Conservation (phyloP, 2,113 vertebrate species). For the Neomonachus schauinslandi region DNA sequence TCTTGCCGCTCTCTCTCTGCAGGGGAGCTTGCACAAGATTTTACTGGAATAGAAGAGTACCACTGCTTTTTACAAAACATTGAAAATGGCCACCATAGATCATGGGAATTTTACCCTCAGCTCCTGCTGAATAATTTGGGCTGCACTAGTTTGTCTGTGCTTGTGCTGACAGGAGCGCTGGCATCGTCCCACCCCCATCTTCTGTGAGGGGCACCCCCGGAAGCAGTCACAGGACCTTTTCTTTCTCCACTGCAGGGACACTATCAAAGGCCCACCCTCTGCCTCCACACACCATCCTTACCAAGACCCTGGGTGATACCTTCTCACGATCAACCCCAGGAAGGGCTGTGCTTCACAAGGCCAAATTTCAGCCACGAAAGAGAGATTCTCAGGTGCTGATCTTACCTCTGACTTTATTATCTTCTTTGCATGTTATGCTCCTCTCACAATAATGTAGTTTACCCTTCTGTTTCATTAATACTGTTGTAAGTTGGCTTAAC, state of each 20-base stretch:
- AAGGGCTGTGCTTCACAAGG: background rate
- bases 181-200: no score
- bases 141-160: rapidly evolving
- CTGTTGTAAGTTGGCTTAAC: background rate
- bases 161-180: background rate
- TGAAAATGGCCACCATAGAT: background rate
- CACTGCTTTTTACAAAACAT: background rate
- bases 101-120: no score
- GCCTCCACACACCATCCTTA: no score
- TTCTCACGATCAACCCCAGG: background rate
- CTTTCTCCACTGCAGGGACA: background rate
- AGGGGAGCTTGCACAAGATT: background rate
- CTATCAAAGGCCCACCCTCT: rapidly evolving
- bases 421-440: background rate
- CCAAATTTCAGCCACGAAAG: background rate
- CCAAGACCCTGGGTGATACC: rapidly evolving
- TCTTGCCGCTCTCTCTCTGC: background rate
- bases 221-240: background rate
- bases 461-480: background rate
- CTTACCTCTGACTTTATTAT: background rate
- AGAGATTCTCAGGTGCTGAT: background rate
- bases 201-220: background rate
- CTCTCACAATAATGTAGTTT: background rate
- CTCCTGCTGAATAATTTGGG: background rate
- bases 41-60: background rate